Base-by-base conservation (phyloP, 1,140 invertebrate species). In the Andricus grossulariae region DNA sequence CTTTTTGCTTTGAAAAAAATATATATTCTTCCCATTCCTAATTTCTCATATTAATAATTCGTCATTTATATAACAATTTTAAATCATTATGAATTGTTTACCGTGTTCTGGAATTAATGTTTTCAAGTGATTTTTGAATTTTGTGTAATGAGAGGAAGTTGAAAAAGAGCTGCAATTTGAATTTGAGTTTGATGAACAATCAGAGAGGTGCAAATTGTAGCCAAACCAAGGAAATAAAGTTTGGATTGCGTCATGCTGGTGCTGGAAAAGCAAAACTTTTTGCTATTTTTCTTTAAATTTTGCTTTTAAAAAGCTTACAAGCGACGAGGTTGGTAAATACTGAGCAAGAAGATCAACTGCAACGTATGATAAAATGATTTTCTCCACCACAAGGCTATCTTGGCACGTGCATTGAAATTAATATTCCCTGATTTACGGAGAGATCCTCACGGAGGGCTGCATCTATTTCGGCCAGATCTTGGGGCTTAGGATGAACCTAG, bases 301-400 rank as follows among this genome's bases (percentile, higher is more conserved):
- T 74, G 21, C 76, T 54, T 49, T 66, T n/a, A 73, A 52, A 77
- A 71, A 71, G 52, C 16, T 71, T 72, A 66, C 76, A 60, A 71
- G 25, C 60, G n/a, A n/a, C n/a, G n/a, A n/a, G n/a, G n/a, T n/a
- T n/a, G n/a, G n/a, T n/a, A n/a, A n/a, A n/a, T n/a, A 83, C 82
- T 81, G 80, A 80, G 80, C 66, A 80, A 80, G 76, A 80, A 78
- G 75, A 76, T 80, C 76, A 79, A 77, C 72, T 78, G 73, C 75
- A 71, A 77, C 76, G 70, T 81, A 78, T 79, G 80, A 81, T 83
- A n/a, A n/a, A n/a, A n/a, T n/a, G n/a, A n/a, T n/a, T n/a, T n/a
- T n/a, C n/a, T n/a, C n/a, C n/a, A n/a, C 80, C 78, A 80, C 10
- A 18, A 21, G 54, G 12, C 18, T 21, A 57, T 57, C 54, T 18